Evolutionary conservation across 2,113 vertebrate genomes (phyloP).

Genomic region (Crotophaga sulcirostris): DNA sequence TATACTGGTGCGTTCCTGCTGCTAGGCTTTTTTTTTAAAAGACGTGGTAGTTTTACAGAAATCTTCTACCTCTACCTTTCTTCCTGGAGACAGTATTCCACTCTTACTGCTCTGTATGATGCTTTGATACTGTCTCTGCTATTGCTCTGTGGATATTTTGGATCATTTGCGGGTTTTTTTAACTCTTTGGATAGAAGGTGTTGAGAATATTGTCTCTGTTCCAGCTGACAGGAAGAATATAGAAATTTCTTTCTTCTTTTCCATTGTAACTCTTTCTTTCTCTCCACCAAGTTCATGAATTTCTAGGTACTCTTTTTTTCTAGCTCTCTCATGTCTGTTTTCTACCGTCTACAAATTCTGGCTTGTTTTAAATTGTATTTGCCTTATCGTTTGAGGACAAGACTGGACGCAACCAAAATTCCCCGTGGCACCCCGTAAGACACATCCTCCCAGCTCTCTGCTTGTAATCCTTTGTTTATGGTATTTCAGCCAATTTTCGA

Average conservation of each 20-base stretch:
- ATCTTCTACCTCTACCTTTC: neutral
- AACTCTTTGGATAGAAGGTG: neutral
- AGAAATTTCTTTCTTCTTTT: neutral
- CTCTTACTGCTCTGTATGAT: neutral
- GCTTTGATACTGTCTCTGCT: neutral
- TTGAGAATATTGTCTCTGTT: neutral
- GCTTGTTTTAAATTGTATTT: neutral
- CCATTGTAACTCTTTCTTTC: neutral
- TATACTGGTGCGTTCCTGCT: neutral
- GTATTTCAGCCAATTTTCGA: conserved; percentile 56
- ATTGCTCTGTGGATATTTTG: neutral
- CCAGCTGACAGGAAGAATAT: neutral
- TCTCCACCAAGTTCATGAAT: neutral
- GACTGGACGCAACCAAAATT: conserved; percentile 49
- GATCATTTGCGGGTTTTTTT: neutral
- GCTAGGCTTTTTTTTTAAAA: neutral
- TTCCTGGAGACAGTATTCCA: neutral
- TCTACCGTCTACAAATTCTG: neutral
- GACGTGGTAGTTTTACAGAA: neutral
- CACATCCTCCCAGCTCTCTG: neutral
- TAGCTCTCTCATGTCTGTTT: neutral
- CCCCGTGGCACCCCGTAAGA: neutral
- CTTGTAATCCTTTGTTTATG: conserved; percentile 68
- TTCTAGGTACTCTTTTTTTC: neutral
- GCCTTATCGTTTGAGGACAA: conserved; percentile 34